phyloP scores from a whole-genome alignment of 2,113 vertebrate genomes.

The Motacilla alba region DNA sequence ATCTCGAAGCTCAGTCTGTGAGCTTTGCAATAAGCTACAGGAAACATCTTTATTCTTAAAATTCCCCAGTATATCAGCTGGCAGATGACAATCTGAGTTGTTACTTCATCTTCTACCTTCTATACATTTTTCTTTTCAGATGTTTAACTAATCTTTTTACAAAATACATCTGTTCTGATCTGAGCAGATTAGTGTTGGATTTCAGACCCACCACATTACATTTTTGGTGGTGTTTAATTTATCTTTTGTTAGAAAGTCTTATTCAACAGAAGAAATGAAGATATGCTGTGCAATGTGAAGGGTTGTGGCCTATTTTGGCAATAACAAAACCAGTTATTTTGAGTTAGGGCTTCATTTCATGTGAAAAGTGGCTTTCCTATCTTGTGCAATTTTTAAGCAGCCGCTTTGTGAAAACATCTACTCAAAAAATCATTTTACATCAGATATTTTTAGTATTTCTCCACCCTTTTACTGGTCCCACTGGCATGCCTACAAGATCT shows the following conservation, averaged over 20 bases:
- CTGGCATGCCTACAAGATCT: not conserved
- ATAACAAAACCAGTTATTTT: not conserved
- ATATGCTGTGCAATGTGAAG: not conserved
- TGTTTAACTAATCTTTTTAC: not conserved
- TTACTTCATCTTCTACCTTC: not conserved
- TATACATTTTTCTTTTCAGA: not conserved
- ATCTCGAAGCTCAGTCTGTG: not conserved
- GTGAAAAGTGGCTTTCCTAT: not conserved
- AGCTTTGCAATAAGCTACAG: not conserved
- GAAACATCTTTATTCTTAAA: not conserved
- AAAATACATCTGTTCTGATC: not conserved
- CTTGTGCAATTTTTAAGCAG: not conserved
- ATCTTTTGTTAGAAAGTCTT: not conserved
- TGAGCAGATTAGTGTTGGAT: not conserved
- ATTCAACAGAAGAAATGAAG: not conserved
- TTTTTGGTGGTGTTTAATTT: not conserved
- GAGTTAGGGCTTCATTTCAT: not conserved
- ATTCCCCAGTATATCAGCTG: not conserved
- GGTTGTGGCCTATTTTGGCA: not conserved
- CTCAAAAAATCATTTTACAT: not conserved
- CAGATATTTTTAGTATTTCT: not conserved
- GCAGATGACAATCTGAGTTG: not conserved
- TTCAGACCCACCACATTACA: not conserved
- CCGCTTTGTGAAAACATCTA: not conserved
- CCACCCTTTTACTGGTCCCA: not conserved